Conservation (phyloP, 2,113 vertebrate genomes). For the Thalassarche chlororhynchos region DNA sequence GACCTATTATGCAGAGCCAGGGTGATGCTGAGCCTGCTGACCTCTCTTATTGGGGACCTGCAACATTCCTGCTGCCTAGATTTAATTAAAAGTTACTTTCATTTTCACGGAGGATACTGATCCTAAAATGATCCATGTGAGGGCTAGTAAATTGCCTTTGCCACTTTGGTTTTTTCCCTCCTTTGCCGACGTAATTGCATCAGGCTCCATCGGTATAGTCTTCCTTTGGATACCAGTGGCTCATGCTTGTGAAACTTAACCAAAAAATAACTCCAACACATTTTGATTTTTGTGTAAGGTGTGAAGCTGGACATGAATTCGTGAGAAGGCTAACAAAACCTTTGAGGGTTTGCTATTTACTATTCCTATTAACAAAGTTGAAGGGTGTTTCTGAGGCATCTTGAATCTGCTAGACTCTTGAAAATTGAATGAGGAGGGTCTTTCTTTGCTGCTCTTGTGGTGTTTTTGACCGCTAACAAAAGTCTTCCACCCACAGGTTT, state of each 20-base stretch:
- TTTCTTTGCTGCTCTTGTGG: not conserved
- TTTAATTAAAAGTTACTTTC: not conserved
- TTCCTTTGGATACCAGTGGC: not conserved
- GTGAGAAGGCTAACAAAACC: not conserved
- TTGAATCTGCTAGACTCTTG: not conserved
- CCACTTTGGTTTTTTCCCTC: not conserved
- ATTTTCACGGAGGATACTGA: not conserved
- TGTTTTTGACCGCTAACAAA: not conserved
- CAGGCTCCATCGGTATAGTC: not conserved
- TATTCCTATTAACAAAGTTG: fast-evolving
- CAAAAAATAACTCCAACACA: not conserved
- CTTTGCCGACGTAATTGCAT: not conserved
- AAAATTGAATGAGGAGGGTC: fast-evolving
- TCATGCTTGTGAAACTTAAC: not conserved
- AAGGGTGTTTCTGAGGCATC: not conserved
- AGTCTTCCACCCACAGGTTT: not conserved
- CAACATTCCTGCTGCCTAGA: not conserved
- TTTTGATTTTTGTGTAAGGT: not conserved
- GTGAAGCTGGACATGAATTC: not conserved
- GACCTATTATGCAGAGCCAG: not conserved
- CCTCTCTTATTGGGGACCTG: not conserved
- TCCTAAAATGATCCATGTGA: not conserved
- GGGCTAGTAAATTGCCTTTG: not conserved
- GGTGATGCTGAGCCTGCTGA: not conserved
- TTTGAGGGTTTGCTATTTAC: not conserved